Base-by-base conservation (phyloP, 2,888 invertebrate genomes). In the Aquatica leii region DNA sequence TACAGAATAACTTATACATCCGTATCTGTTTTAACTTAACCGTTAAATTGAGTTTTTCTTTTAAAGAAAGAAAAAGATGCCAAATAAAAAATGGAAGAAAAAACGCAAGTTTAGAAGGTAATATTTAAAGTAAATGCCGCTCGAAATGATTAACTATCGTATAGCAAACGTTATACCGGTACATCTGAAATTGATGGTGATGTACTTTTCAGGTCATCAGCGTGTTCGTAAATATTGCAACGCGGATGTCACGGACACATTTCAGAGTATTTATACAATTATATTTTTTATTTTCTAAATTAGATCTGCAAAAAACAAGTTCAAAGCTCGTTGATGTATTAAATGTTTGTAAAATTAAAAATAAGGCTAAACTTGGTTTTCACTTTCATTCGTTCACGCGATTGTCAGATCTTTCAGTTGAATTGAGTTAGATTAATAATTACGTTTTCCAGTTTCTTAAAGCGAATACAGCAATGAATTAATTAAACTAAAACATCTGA, bases 151-250 rank as follows among this genome's bases (percentile, higher is more conserved):
- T 43, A 43, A 43, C 41, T 43, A 17, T 31, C 31, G 31, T 31
- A 31, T 43, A 14, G 4, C 41, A 43, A 12, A 14, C n/a, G 15
- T 43, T 11, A 9, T 43, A 8, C 14, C 41, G 5, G 41, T 43
- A 43, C 41, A 43, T 43, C 41, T 12, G 41, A 43, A 43, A 43
- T 43, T 43, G 41, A 43, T 43, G 41, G 41, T 17, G 41, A 43
- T 43, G 41, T 43, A 43, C 15, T 43, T 43, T 43, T 43, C 41
- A 12, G 41, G 41, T 43, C 41, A 43, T 43, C 41, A 43, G 4
- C 41, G 41, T 14, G 41, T 43, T 43, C 41, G 41, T 43, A 43
- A 43, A 43, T 43, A 43, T 43, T 43, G 17, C 14, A 43, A 17
- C n/a, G 17, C 15, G 15, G 4, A 14, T 43, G 41, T 43, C 41